Conservation (phyloP, 1,140 invertebrate species). For the Trissolcus basalis region DNA sequence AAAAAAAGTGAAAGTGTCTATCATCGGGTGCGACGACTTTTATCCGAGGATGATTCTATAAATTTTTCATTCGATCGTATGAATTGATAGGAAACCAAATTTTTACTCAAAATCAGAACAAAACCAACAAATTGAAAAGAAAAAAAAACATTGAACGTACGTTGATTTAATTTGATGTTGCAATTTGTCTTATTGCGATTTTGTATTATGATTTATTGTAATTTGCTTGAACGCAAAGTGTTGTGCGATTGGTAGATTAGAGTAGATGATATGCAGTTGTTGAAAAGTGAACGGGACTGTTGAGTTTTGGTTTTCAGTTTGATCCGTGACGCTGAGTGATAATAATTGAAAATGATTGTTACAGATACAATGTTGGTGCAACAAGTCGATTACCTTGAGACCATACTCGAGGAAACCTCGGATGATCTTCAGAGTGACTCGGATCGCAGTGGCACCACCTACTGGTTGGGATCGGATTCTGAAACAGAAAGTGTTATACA, state of each 20-base stretch:
- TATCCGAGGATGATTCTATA: too few relatives aligned
- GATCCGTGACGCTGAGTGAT: conserved; percentile 3
- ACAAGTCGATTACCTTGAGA: conserved; percentile 81
- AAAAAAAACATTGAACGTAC: too few relatives aligned
- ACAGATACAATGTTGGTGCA: conserved; percentile 76
- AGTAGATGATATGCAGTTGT: not conserved
- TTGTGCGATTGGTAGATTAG: conserved; percentile 5
- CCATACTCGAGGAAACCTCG: conserved; percentile 86
- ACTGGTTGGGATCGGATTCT: conserved; percentile 81
- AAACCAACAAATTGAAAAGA: too few relatives aligned
- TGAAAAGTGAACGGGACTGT: conserved; percentile 13
- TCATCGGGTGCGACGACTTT: conserved; percentile 7
- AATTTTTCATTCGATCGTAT: too few relatives aligned
- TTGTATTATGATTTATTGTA: not conserved
- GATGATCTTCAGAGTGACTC: conserved; percentile 85
- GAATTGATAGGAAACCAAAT: too few relatives aligned
- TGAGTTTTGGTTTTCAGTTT: conserved; percentile 5
- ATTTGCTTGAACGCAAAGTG: not conserved
- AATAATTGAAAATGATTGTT: conserved; percentile 60
- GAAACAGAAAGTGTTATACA: conserved; percentile 78
- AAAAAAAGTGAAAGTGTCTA: conserved; percentile 46
- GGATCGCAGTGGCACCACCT: conserved; percentile 75
- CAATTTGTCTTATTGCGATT: too few relatives aligned
- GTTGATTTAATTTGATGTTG: too few relatives aligned
- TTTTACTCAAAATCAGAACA: too few relatives aligned